A percentile compares a stretch with the other conserved stretches of the same genome.
These are phyloP conservation scores for Hirtodrosophila trivittata DNA, from an alignment of 2,888 invertebrate genomes.

Conservation along the genomic window DNA sequence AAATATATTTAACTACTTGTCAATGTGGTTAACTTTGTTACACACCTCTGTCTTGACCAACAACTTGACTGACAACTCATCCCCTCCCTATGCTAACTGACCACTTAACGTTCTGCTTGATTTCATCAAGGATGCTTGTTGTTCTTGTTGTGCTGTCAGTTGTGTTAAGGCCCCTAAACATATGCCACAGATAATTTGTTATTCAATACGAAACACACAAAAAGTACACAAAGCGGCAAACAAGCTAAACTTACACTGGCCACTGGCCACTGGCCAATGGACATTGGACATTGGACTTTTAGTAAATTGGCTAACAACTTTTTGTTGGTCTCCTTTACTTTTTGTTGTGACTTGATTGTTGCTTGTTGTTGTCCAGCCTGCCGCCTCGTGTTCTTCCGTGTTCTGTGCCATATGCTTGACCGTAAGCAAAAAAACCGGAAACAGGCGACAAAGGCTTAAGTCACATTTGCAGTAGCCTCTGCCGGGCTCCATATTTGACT, in stretches of 20 bases:
- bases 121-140: slow-evolving; percentile 16
- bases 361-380: slow-evolving; percentile 40
- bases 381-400: slow-evolving; percentile 16
- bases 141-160: slow-evolving; percentile 15
- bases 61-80: slow-evolving; percentile 29
- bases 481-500: background rate
- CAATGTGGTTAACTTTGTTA: too few species aligned
- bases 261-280: slow-evolving; percentile 14
- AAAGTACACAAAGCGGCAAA: slow-evolving; percentile 74
- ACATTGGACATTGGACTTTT: slow-evolving; percentile 52
- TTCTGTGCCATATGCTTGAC: slow-evolving; percentile 64
- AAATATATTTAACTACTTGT: too few species aligned
- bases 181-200: slow-evolving; percentile 75
- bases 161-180: slow-evolving; percentile 51
- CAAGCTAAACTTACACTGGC: slow-evolving; percentile 47
- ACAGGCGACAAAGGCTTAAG: slow-evolving; percentile 20
- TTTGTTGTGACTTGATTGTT: slow-evolving; percentile 35
- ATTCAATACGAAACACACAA: slow-evolving; percentile 74
- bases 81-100: slow-evolving; percentile 50
- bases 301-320: slow-evolving; percentile 75
- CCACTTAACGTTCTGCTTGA: slow-evolving; percentile 41
- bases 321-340: slow-evolving; percentile 49
- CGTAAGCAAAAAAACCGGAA: slow-evolving; percentile 26
- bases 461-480: slow-evolving; percentile 8
- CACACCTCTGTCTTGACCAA: slow-evolving; percentile 15